phyloP scores from a whole-genome alignment of 2,113 vertebrate genomes.

The Chitala chitala region DNA sequence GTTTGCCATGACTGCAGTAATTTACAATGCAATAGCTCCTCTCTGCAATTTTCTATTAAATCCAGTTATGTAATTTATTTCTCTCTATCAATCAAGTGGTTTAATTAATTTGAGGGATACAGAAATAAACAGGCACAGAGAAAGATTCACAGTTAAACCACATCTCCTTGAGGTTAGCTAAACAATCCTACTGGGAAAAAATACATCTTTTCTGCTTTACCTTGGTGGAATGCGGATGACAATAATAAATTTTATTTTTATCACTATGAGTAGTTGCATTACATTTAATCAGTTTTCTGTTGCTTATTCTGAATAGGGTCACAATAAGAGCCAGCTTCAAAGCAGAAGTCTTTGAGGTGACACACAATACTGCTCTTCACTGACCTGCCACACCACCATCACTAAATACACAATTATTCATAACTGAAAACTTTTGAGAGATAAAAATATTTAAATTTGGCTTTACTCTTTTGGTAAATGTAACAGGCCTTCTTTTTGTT shows the following conservation, averaged over 20 bases:
- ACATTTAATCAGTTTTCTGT: too few species aligned
- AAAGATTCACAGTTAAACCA: background rate
- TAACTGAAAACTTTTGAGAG: too few species aligned
- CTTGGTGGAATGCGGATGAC: background rate
- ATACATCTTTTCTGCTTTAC: background rate
- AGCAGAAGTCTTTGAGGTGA: too few species aligned
- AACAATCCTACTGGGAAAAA: background rate
- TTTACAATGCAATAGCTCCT: constrained; percentile 6
- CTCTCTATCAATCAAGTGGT: background rate
- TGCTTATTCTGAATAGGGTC: too few species aligned
- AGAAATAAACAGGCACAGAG: constrained; percentile 16
- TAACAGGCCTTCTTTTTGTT: too few species aligned
- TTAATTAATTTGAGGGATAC: constrained; percentile 19
- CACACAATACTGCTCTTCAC: too few species aligned
- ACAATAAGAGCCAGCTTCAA: too few species aligned
- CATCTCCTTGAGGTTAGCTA: background rate
- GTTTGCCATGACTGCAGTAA: background rate
- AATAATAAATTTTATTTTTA: background rate
- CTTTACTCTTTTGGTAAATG: too few species aligned
- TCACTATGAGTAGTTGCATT: too few species aligned
- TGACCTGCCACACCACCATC: too few species aligned
- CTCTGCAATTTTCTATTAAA: constrained; percentile 4
- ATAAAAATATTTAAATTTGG: too few species aligned
- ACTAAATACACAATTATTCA: too few species aligned
- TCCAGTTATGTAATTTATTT: constrained; percentile 17